Evolutionary conservation across 2,888 invertebrate species (phyloP).

Genomic region (Ophonus ardosiacus): DNA sequence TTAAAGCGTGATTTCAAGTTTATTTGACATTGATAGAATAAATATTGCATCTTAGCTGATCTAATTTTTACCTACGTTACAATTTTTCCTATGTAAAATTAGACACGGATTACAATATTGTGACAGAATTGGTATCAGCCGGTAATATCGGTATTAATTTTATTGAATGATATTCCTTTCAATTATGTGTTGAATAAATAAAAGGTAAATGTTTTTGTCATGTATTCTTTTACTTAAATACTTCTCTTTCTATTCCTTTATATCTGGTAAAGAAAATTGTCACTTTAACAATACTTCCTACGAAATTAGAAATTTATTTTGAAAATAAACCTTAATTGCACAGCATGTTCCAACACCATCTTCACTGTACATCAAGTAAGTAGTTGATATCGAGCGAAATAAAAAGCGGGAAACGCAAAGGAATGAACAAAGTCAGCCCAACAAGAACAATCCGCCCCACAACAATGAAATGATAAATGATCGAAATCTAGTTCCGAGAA

Average conservation of each 20-base stretch:
- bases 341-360: slow-evolving; percentile 25
- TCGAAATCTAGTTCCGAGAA: slow-evolving; percentile 44
- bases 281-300: background rate
- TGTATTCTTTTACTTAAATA: background rate
- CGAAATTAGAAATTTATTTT: slow-evolving; percentile 33
- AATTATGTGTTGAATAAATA: too few species aligned
- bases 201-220: too few species aligned
- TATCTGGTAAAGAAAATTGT: background rate
- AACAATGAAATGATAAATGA: slow-evolving; percentile 50
- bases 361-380: slow-evolving; percentile 15
- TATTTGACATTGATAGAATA: too few species aligned
- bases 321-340: slow-evolving; percentile 35
- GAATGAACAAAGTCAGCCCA: slow-evolving; percentile 24
- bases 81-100: too few species aligned
- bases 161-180: too few species aligned
- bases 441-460: slow-evolving; percentile 34
- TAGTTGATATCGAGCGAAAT: slow-evolving; percentile 25
- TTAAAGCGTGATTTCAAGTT: too few species aligned
- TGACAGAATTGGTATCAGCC: too few species aligned
- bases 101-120: too few species aligned
- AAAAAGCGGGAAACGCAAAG: slow-evolving; percentile 26
- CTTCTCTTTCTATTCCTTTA: slow-evolving; percentile 7
- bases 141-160: too few species aligned
- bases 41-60: too few species aligned
- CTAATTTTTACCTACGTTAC: too few species aligned